These are phyloP conservation scores for Tetragonula carbonaria DNA, from an alignment of 2,888 invertebrate genomes.

Conservation along the genomic window DNA sequence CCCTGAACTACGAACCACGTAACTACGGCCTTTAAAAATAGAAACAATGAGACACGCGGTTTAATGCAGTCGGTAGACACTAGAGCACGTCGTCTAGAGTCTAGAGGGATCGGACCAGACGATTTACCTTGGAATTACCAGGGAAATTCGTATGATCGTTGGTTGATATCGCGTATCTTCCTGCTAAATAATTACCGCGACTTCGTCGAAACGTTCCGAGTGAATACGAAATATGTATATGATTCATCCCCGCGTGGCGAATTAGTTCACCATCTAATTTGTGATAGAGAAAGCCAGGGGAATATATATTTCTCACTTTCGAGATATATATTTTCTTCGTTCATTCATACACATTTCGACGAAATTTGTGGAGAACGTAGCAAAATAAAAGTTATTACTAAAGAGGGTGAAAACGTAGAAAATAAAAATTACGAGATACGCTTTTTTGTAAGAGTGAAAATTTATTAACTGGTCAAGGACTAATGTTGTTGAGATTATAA, in stretches of 20 bases:
- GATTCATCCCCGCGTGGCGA: constrained; percentile 13
- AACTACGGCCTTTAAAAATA: constrained; percentile 35
- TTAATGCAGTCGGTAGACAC: constrained; percentile 14
- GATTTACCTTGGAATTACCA: constrained; percentile 20
- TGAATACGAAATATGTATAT: too few species aligned
- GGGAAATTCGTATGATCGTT: constrained; percentile 28
- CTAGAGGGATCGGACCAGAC: background rate
- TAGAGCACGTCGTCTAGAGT: constrained; percentile 15
- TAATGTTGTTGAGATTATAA: too few species aligned
- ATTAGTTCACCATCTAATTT: constrained; percentile 13
- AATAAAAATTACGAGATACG: background rate
- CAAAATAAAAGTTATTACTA: too few species aligned
- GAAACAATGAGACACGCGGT: constrained; percentile 43
- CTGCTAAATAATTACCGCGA: constrained; percentile 30
- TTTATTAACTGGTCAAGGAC: background rate
- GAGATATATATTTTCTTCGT: background rate
- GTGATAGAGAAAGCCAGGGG: background rate
- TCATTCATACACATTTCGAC: background rate
- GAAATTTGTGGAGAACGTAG: background rate
- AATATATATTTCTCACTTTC: too few species aligned
- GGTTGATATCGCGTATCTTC: constrained; percentile 21
- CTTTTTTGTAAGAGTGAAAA: background rate
- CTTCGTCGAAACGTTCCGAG: constrained; percentile 3
- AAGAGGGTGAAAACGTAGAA: too few species aligned
- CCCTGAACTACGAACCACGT: constrained; percentile 9